Conservation (phyloP, 2,113 vertebrate genomes). For the Conger conger region DNA sequence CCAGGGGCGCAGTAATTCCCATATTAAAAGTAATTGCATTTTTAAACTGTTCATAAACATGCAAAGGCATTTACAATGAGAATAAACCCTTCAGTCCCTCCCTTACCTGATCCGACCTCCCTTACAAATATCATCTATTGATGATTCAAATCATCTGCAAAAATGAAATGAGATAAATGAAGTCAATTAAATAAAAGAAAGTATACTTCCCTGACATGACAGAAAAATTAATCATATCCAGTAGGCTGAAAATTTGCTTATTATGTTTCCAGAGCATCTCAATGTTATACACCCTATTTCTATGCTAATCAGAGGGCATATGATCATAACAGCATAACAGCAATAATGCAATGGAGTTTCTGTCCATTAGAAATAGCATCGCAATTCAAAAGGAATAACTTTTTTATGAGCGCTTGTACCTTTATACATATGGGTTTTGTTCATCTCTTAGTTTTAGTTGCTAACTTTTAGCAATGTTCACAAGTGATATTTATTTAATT, state of each 20-base stretch:
- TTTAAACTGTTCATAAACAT: not conserved
- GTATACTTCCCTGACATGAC: not conserved
- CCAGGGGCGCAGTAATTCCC: not conserved
- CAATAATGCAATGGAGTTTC: not conserved
- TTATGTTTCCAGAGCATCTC: not conserved
- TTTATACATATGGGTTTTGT: not conserved
- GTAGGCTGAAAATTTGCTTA: not conserved
- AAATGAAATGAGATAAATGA: slow-evolving; percentile 11
- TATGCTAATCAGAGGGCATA: slow-evolving; percentile 5
- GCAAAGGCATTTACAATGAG: not conserved
- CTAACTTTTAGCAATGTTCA: not conserved
- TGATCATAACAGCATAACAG: not conserved
- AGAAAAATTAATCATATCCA: slow-evolving; percentile 11
- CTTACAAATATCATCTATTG: not conserved
- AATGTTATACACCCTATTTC: slow-evolving; percentile 1
- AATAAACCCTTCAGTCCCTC: not conserved
- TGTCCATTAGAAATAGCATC: not conserved
- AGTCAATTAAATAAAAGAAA: slow-evolving; percentile 2
- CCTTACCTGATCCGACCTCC: not conserved
- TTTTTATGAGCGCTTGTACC: not conserved
- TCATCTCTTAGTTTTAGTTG: not conserved
- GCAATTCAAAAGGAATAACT: not conserved
- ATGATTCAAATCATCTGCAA: not conserved
- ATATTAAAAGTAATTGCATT: not conserved
- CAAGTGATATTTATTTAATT: too few relatives aligned